Base-by-base conservation (phyloP, 2,113 vertebrate species). In the Trogon surrucura region DNA sequence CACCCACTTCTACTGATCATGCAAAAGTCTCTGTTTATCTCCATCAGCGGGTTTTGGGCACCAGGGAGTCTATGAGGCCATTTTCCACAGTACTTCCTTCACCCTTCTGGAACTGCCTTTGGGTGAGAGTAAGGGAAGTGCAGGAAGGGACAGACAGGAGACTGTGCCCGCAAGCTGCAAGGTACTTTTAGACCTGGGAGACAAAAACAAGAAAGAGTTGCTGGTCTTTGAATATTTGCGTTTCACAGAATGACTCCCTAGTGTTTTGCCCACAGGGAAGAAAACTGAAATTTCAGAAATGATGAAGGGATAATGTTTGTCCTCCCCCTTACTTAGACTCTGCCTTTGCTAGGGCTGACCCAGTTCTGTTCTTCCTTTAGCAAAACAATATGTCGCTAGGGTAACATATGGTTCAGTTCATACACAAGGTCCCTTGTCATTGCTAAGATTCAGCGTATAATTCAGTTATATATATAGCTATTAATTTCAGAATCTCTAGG, bases 381-480 rank as follows among this genome's bases (percentile, higher is more conserved):
- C 6, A 2, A 70, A 60, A 44, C 41, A 47, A 25, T 29, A 16
- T 84, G 51, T 92, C 34, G 11, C 51, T 47, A 53, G 79, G 89
- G 85, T 74, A 89, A 60, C 20, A 27, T 64, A 23, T 29, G 18
- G 16, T 48, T 91, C 61, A 48, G 66, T 75, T 91, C 16, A 29
- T 72, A 71, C 26, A 51, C 23, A n/a, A n/a, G 0, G 1, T 91
- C 72, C 80, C 51, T 86, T 86, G 75, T n/a, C 64, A 89, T 58
- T 78, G 72, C 83, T 62, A 71, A 78, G 15, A 78, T 93, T 92
- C 72, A 58, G 34, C 85, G 38, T 78, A 70, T 54, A 91, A 93
- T 88, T 88, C 62, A 70, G 60, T 71, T 91, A 73, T 78, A 94
- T 88, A 90, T 88, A 85, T 47, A 92, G 30, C 65, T 85, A 85